Conservation (phyloP, 2,888 invertebrate genomes). For the Sphecodes monilicornis region DNA sequence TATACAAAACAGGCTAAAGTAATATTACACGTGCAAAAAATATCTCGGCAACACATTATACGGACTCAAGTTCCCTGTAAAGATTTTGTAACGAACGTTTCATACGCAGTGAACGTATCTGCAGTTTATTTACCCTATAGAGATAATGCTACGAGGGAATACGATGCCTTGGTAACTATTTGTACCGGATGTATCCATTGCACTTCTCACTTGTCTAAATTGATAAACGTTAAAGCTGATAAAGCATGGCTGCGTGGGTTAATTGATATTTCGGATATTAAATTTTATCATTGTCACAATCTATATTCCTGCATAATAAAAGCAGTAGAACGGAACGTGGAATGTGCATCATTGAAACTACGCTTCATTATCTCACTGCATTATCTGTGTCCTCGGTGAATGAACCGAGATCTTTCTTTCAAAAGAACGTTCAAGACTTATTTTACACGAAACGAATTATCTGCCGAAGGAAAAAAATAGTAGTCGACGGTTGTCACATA, state of each 20-base stretch:
- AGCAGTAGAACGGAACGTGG: conserved; percentile 27
- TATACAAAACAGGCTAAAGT: neutral
- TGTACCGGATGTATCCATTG: conserved; percentile 71
- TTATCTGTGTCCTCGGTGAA: conserved; percentile 63
- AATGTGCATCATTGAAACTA: conserved; percentile 48
- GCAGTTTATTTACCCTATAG: conserved; percentile 67
- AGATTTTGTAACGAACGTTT: conserved; percentile 23
- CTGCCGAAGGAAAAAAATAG: neutral
- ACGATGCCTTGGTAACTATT: conserved; percentile 50
- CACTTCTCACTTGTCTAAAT: conserved; percentile 72
- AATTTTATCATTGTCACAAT: conserved; percentile 14
- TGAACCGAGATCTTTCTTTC: conserved; percentile 56
- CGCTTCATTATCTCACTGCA: conserved; percentile 43
- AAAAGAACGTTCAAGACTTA: conserved; percentile 30
- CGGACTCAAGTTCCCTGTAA: conserved; percentile 20
- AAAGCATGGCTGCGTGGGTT: conserved; percentile 48
- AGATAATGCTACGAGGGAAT: conserved; percentile 54
- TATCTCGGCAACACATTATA: neutral
- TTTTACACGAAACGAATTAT: conserved; percentile 14
- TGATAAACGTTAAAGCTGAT: conserved; percentile 67
- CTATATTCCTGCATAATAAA: conserved; percentile 5
- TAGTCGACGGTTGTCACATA: neutral
- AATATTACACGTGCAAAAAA: neutral
- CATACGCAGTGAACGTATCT: conserved; percentile 50
- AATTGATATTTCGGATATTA: conserved; percentile 45